Percentiles rank a stretch among this genome's conserved stretches.
Conservation (phyloP, 2,888 invertebrate species). For the Drosophila atroscutellata region DNA sequence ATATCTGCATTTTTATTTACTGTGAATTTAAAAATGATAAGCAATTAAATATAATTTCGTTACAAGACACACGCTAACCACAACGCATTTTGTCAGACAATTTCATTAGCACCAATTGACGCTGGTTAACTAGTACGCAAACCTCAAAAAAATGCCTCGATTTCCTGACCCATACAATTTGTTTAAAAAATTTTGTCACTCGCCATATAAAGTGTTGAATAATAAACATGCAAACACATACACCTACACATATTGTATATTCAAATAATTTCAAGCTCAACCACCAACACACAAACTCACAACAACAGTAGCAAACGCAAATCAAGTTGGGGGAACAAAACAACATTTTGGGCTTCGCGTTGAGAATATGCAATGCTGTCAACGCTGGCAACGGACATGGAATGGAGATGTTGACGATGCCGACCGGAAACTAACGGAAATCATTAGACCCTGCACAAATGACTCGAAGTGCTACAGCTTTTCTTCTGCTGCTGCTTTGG, state of each 20-base stretch:
- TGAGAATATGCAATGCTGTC: slow-evolving; percentile 47
- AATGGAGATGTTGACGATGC: slow-evolving; percentile 51
- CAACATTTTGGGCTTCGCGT: slow-evolving; percentile 28
- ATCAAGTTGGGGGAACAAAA: slow-evolving; percentile 30
- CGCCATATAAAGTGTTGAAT: slow-evolving; percentile 13
- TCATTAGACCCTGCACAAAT: slow-evolving; percentile 77
- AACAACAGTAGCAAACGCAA: slow-evolving; percentile 35
- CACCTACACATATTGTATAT: slow-evolving; percentile 13
- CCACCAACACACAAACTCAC: slow-evolving; percentile 18
- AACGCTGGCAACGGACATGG: slow-evolving; percentile 36
- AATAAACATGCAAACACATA: neutral
- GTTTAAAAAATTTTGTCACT: slow-evolving; percentile 44
- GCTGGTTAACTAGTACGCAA: slow-evolving; percentile 13
- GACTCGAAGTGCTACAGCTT: slow-evolving; percentile 62
- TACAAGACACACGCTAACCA: slow-evolving; percentile 48
- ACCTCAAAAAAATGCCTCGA: slow-evolving; percentile 20
- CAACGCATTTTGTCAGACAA: slow-evolving; percentile 60
- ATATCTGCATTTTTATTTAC: slow-evolving; percentile 57
- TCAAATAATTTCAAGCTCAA: slow-evolving; percentile 39
- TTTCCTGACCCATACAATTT: slow-evolving; percentile 55
- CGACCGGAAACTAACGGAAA: slow-evolving; percentile 75
- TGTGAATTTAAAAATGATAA: slow-evolving; percentile 68
- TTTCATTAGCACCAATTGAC: slow-evolving; percentile 67
- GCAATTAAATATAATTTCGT: slow-evolving; percentile 65
- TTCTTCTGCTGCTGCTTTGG: slow-evolving; percentile 39